Conservation (phyloP, 2,888 invertebrate genomes). For the Allacma fusca region DNA sequence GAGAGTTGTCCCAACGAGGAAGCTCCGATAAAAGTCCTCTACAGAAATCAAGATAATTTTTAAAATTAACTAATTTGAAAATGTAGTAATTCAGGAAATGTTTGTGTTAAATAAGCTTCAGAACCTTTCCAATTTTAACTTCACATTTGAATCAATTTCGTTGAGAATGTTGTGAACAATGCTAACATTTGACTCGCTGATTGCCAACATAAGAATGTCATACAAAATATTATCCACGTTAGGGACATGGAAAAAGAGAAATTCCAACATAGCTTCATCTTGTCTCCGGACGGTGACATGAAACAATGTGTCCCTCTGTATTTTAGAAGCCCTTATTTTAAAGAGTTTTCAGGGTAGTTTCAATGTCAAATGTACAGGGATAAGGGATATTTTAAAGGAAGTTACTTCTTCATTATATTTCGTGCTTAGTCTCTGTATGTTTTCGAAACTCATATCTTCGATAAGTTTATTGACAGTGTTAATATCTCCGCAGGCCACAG, state of each 20-base stretch:
- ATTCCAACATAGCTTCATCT: constrained; percentile 49
- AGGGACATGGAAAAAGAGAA: constrained; percentile 33
- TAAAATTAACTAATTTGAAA: neutral
- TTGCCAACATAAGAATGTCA: constrained; percentile 27
- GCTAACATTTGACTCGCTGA: constrained; percentile 4
- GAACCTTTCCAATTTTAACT: neutral
- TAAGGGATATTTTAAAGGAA: neutral
- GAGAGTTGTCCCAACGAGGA: constrained; percentile 30
- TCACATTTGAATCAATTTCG: constrained; percentile 5
- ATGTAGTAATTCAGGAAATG: neutral
- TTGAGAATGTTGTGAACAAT: constrained; percentile 1
- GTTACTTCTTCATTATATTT: constrained; percentile 16
- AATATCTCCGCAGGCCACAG: neutral
- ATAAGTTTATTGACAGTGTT: neutral
- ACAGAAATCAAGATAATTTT: neutral
- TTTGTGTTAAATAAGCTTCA: neutral
- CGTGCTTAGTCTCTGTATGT: neutral
- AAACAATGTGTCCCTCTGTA: constrained; percentile 51
- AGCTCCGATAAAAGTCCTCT: constrained; percentile 11
- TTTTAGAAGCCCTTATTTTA: neutral
- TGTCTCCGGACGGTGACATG: constrained; percentile 50
- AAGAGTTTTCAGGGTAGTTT: neutral
- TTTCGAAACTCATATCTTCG: neutral
- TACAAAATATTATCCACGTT: constrained; percentile 35
- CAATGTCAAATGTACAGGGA: neutral